Evolutionary conservation across 2,797 vertebrate genomes (phyloP), one percentile per base, ranked within the genome.

Genomic region (Muscicapa comitata): DNA sequence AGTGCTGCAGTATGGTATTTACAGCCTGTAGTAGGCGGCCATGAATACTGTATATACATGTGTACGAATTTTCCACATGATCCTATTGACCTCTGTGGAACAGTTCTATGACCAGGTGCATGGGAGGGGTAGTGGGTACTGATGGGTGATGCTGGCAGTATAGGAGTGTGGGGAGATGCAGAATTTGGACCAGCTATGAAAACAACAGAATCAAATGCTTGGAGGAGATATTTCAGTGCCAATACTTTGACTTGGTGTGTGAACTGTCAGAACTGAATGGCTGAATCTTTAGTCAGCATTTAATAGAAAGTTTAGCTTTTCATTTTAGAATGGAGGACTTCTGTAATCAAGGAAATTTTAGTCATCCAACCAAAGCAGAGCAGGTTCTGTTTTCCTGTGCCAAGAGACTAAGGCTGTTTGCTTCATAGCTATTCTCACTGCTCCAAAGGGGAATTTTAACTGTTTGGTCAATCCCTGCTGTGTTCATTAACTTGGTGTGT

Each of bases 401-500:
- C 59, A 82, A 66, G 48, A 78, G 72, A 31, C 57, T 81, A 31
- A 79, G 54, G 29, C 80, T 88, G 20, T 90, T 92, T 78, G 45
- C 86, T 91, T 88, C 29, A 5, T 12, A 78, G 37, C 42, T 84
- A 7, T 90, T 86, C 15, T 12, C 5, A 1, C 20, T 86, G 25
- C 61, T 93, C 74, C 40, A 81, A 66, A 88, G 62, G 43, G 59
- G 67, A 93, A 42, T 91, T 87, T 90, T 88, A 91, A 53, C 72
- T 96, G 62, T 93, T 95, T 92, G 91, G 80, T 95, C 77, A 86
- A 25, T 88, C 76, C 86, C 88, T 96, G 85, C 90, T 90, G 93
- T 2, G 31, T 93, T 95, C 78, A 94, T 97, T 97, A 95, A 96
- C 88, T 93, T 90, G 63, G 25, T 84, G 40, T 90, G 43, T 84